Percentiles rank a stretch among this genome's conserved stretches.
phyloP scores from a whole-genome alignment of 1,140 invertebrate species.

The Cydia splendana region DNA sequence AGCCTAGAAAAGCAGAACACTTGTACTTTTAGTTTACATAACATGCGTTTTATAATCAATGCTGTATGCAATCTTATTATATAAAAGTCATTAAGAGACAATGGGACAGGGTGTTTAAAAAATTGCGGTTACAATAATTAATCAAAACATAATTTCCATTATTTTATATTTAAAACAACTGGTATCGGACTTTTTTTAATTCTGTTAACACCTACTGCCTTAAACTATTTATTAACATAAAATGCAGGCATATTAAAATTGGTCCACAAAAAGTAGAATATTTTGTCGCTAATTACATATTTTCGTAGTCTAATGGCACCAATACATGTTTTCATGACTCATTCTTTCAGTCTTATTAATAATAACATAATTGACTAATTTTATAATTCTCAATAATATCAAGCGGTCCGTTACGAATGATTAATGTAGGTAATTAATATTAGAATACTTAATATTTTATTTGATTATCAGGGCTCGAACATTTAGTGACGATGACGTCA shows the following conservation, averaged over 20 bases:
- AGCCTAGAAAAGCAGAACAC: no score
- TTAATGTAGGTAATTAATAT: neutral
- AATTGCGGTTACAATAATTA: neutral
- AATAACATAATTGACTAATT: neutral
- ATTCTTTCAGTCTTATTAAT: conserved; percentile 3
- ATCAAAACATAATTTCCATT: neutral
- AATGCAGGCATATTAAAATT: neutral
- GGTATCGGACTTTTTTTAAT: neutral
- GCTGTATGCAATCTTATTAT: no score
- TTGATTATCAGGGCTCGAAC: no score
- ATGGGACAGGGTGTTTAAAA: no score
- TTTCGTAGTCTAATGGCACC: neutral
- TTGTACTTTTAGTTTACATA: no score
- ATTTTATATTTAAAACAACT: neutral
- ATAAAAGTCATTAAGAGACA: no score
- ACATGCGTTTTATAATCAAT: no score
- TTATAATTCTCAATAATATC: conserved; percentile 1
- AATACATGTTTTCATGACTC: neutral
- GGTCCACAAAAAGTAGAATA: neutral
- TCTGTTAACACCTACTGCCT: neutral
- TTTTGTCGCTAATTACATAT: neutral
- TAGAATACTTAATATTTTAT: neutral
- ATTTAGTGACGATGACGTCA: no score
- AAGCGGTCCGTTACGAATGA: neutral
- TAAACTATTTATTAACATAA: neutral